Conservation (phyloP, 2,797 vertebrate genomes). For the Scomberomorus guttatus region DNA sequence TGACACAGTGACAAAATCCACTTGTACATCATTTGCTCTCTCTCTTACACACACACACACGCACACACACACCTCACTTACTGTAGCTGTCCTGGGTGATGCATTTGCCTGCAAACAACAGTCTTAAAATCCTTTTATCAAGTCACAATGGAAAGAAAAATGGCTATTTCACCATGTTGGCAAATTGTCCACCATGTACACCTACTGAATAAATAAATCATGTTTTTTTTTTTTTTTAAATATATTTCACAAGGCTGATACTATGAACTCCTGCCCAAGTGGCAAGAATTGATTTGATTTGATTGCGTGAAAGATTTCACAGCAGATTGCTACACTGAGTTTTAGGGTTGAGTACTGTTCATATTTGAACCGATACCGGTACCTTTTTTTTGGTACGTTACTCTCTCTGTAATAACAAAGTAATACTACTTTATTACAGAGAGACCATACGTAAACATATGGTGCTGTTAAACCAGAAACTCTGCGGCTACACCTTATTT, state of each 20-base stretch:
- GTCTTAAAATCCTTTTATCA: not conserved
- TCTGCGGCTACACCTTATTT: too few relatives aligned
- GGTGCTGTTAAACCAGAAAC: too few relatives aligned
- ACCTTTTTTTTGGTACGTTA: too few relatives aligned
- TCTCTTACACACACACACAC: not conserved
- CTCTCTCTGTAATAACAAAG: too few relatives aligned
- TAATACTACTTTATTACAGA: too few relatives aligned
- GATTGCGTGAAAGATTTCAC: not conserved
- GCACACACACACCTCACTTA: not conserved
- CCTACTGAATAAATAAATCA: not conserved
- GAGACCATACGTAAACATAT: too few relatives aligned
- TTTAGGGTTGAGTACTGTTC: too few relatives aligned
- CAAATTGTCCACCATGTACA: not conserved
- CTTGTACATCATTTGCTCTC: constrained; percentile 2
- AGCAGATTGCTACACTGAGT: not conserved
- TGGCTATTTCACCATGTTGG: not conserved
- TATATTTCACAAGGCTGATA: constrained; percentile 1
- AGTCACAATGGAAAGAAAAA: not conserved
- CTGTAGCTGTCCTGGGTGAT: not conserved
- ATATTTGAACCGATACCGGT: too few relatives aligned
- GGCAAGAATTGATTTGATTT: constrained; percentile 7
- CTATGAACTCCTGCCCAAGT: not conserved
- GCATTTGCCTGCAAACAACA: not conserved
- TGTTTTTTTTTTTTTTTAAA: too few relatives aligned
- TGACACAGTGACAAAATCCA: constrained; percentile 21